phyloP scores from a whole-genome alignment of 2,113 vertebrate genomes.

The Gavialis gangeticus region DNA sequence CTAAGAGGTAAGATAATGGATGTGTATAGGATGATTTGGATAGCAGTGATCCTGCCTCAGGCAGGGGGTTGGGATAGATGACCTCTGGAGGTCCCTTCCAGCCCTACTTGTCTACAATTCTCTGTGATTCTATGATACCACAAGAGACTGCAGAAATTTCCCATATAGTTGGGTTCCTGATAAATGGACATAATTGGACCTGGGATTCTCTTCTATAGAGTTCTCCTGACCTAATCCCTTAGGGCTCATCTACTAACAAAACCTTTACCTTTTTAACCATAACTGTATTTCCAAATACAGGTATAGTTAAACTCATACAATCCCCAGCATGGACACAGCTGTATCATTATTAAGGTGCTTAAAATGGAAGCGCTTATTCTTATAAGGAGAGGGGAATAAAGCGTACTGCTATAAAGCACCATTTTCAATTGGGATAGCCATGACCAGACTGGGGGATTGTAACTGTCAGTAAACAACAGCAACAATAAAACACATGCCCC shows the following conservation, averaged over 20 bases:
- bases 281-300: background rate
- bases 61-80: too few species aligned
- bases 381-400: background rate
- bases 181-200: background rate
- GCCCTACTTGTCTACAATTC: too few species aligned
- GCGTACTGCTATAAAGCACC: background rate
- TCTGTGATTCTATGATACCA: background rate
- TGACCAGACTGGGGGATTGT: background rate
- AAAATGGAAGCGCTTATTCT: background rate
- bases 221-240: background rate
- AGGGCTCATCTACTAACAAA: background rate
- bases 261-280: background rate
- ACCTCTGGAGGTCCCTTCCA: too few species aligned
- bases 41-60: too few species aligned
- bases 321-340: background rate
- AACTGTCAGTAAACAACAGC: background rate
- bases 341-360: background rate
- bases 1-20: too few species aligned
- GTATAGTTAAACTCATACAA: background rate
- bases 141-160: background rate
- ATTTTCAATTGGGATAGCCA: background rate
- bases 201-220: background rate
- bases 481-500: background rate
- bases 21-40: too few species aligned
- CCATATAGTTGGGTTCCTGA: background rate